A percentile compares a stretch with the other conserved stretches of the same genome.
Evolutionary conservation across 2,113 vertebrate genomes (phyloP).

Genomic region (Urocynchramus pylzowi): DNA sequence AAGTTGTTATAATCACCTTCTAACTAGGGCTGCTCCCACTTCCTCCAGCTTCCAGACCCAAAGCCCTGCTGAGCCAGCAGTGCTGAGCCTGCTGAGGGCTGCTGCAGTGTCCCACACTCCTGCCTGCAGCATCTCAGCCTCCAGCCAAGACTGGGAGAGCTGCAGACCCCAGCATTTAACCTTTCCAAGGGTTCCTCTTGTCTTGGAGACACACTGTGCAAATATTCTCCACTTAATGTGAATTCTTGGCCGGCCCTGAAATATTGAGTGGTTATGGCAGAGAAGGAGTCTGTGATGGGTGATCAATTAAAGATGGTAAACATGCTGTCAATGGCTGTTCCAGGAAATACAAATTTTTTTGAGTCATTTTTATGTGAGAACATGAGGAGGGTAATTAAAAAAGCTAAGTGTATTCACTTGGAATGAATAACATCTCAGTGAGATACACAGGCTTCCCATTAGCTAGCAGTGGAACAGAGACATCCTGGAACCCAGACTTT

Average conservation of each 20-base stretch:
- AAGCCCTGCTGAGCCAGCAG: not conserved
- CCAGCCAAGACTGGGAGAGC: not conserved
- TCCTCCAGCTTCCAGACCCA: not conserved
- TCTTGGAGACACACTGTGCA: not conserved
- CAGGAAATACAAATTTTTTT: conserved; percentile 25
- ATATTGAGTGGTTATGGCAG: not conserved
- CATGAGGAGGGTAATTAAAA: conserved; percentile 1
- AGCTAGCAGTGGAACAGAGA: not conserved
- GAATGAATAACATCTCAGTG: conserved; percentile 25
- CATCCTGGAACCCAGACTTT: not conserved
- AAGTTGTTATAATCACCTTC: not conserved
- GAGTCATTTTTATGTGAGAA: conserved; percentile 43
- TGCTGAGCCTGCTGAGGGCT: not conserved
- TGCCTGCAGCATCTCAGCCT: not conserved
- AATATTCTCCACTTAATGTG: not conserved
- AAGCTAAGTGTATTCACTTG: not conserved
- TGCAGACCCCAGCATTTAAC: not conserved
- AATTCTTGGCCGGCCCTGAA: not conserved
- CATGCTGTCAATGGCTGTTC: conserved; percentile 37
- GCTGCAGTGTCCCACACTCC: not conserved
- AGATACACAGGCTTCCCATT: not conserved
- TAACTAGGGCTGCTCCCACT: not conserved
- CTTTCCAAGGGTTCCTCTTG: not conserved
- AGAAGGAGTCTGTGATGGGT: not conserved
- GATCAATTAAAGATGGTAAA: conserved; percentile 55